Evolutionary conservation across 1,140 invertebrate species (phyloP).

Genomic region (Conopomorpha cramerella): DNA sequence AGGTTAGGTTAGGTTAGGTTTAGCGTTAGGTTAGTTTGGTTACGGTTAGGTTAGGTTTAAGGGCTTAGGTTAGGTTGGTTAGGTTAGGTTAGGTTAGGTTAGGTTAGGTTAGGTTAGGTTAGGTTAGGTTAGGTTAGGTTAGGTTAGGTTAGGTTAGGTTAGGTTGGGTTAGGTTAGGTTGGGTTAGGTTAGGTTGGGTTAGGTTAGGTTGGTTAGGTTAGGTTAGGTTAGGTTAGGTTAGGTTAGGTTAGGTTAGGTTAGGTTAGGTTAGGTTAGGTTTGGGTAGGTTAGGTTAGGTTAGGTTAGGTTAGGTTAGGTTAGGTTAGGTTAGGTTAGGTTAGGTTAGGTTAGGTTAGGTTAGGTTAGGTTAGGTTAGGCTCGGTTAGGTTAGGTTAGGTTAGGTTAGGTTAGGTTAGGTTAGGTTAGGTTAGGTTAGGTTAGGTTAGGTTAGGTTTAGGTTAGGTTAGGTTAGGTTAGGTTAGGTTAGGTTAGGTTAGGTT

Average conservation of each 20-base stretch:
- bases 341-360: slow-evolving; percentile 5
- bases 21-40: too few species aligned
- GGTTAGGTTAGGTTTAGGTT: slow-evolving; percentile 11
- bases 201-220: too few species aligned
- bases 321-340: slow-evolving; percentile 5
- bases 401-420: slow-evolving; percentile 5
- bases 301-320: slow-evolving; percentile 5
- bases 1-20: too few species aligned
- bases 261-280: slow-evolving; percentile 5
- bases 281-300: too few species aligned
- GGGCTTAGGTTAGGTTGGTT: too few species aligned
- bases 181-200: slow-evolving; percentile 4
- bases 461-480: slow-evolving; percentile 12
- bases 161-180: slow-evolving; percentile 4
- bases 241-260: slow-evolving; percentile 5
- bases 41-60: too few species aligned
- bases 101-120: too few species aligned
- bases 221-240: too few species aligned
- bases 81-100: too few species aligned
- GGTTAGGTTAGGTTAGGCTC: slow-evolving; percentile 5
- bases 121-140: too few species aligned
- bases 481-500: slow-evolving; percentile 11
- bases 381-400: slow-evolving; percentile 5
- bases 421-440: slow-evolving; percentile 7
- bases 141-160: too few species aligned